These are phyloP conservation scores for Parapsyche elsis DNA, from an alignment of 1,140 invertebrate genomes.

Conservation along the genomic window DNA sequence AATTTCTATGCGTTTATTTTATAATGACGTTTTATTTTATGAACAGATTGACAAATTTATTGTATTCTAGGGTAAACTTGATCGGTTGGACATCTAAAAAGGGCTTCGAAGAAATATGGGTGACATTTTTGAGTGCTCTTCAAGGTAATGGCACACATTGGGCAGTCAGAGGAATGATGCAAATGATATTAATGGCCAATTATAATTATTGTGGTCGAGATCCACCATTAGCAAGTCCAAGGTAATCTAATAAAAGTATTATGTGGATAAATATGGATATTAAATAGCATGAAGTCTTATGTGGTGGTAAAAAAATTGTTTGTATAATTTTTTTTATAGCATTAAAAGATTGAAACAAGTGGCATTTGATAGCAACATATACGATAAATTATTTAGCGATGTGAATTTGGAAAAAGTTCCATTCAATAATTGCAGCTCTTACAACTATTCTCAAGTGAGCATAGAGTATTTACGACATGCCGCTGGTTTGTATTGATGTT, in stretches of 20 bases:
- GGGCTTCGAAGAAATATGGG: constrained; percentile 96
- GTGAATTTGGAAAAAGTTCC: constrained; percentile 46
- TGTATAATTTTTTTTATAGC: constrained; percentile 47
- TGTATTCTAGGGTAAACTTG: constrained; percentile 69
- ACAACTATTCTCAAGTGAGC: constrained; percentile 49
- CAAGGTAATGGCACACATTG: constrained; percentile 68
- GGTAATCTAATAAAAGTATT: constrained; percentile 44
- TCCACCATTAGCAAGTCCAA: background rate
- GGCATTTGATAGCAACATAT: constrained; percentile 42
- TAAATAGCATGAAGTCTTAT: too few relatives aligned
- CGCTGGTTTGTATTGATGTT: constrained; percentile 36
- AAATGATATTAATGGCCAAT: constrained; percentile 58
- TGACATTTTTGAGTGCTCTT: constrained; percentile 84
- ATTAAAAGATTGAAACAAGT: constrained; percentile 44
- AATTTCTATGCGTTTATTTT: background rate
- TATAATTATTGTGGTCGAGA: constrained; percentile 40
- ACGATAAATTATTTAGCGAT: constrained; percentile 46
- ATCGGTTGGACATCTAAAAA: constrained; percentile 85
- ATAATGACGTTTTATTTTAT: background rate
- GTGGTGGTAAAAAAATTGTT: too few relatives aligned
- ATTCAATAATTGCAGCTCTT: constrained; percentile 32
- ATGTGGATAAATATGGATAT: too few relatives aligned
- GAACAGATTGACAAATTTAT: background rate
- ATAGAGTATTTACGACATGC: constrained; percentile 51
- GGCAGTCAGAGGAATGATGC: constrained; percentile 65